Evolutionary conservation across 2,113 vertebrate genomes (phyloP), one percentile per base, ranked within the genome.

Genomic region (Pluvialis apricaria): DNA sequence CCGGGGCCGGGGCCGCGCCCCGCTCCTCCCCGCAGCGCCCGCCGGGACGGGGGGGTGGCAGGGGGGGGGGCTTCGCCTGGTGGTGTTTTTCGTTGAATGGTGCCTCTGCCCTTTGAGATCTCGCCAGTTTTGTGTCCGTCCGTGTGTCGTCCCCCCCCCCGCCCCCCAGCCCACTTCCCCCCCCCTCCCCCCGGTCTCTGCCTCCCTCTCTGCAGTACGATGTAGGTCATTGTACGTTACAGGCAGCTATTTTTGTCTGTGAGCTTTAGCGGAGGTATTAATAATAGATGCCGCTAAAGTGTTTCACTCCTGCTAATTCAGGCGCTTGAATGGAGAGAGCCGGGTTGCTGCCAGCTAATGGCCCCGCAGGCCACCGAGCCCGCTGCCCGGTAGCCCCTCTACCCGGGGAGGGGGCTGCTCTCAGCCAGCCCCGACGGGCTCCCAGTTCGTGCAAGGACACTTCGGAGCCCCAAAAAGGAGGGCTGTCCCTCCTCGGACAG

Each of bases 271-370:
- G 96, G 97, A 96, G 96, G 76, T 88, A 98, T 98, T 97, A 98
- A 98, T 98, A 98, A 98, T 98, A 98, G 96, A 98, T 98, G 97
- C 82, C 94, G 96, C 96, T 96, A 96, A 98, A 97, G 82, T 89
- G 90, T 98, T 97, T 92, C 97, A 82, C 94, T 87, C 96, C 86
- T 79, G 93, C 92, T 97, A 82, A 69, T 96, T 96, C 95, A 93
- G 93, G 86, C 90, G 21, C 34, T 54, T 52, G 76, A 88, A 95
- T 61, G 86, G 71, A 64, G 54, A 32, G 22, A 79, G 45, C 24
- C 66, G 4, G 34, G 10, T 36, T 52, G 91, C 80, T 65, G 76
- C 34, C 14, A 64, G 73, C 78, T 82, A 42, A 89, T 58, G 62
- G 85, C 69, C 64, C 73, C 38, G 40, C 76, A n/a, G 60, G 60